Evolutionary conservation across 2,888 invertebrate species (phyloP).

Genomic region (Punctoribates punctum): DNA sequence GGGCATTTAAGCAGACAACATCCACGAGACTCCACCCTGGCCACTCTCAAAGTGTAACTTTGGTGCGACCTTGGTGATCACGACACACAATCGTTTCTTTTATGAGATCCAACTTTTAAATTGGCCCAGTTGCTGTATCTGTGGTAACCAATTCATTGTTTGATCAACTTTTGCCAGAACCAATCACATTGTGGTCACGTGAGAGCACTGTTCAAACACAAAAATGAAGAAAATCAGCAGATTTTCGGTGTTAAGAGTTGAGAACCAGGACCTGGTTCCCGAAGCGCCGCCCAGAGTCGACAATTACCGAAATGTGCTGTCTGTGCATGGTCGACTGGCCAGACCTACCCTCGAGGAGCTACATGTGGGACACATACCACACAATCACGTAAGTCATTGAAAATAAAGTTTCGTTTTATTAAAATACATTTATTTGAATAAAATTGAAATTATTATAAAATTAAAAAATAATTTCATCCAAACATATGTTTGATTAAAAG

Average conservation of each 20-base stretch:
- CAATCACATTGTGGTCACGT: no score
- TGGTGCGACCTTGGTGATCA: no score
- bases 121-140: no score
- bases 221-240: no score
- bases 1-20: no score
- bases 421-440: not conserved
- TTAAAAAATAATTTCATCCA: not conserved
- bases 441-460: not conserved
- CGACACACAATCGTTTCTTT: no score
- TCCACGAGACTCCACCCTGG: no score
- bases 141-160: no score
- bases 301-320: constrained; percentile 56
- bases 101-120: no score
- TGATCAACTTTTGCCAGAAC: no score
- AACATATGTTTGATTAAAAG: not conserved
- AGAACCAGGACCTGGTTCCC: constrained; percentile 49
- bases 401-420: not conserved
- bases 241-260: not conserved
- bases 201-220: no score
- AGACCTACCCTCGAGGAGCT: constrained; percentile 55
- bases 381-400: not conserved
- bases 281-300: constrained; percentile 57
- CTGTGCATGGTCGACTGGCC: constrained; percentile 50
- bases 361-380: constrained; percentile 51
- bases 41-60: no score